Evolutionary conservation across 2,888 invertebrate species (phyloP), one percentile per base, ranked within the genome.

Genomic region (Notodonta dromedarius): DNA sequence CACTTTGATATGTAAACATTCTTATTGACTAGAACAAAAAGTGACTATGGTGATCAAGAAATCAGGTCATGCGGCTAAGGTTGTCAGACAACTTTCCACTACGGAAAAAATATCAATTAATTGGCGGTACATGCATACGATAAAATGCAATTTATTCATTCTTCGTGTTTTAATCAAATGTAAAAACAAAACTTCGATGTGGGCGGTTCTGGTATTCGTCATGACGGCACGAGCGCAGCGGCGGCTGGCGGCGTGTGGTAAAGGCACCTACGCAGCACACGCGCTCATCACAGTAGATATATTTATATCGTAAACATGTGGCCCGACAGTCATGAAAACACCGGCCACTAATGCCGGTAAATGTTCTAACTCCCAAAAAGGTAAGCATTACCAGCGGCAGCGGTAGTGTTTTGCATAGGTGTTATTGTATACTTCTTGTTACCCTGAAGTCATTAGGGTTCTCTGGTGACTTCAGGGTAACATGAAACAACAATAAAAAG

Each of bases 301-400:
- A 88, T 88, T 89, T 88, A 89, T 88, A 92, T 85, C 87, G 82
- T 88, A 86, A 91, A 89, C 91, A 91, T 89, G 90, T 91, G 91
- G 90, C 90, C 85, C 81, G 74, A 70, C 76, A 73, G 70, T 78
- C 77, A 75, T 79, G 77, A 76, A 82, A 79, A 80, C 73, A 76
- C 66, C 79, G 77, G 82, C 81, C 82, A 82, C 79, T 73, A 76
- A 75, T 78, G 70, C 75, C 77, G 77, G 79, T 84, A 79, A 81
- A 81, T 72, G 77, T 78, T 69, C 65, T 69, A 59, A 67, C 70
- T 66, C 62, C 67, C 60, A 66, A 63, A 70, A 68, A 68, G 73
- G 69, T 69, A 65, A 66, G 58, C 60, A 63, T 11, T 42, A 11
- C n/a, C n/a, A 9, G 46, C 46, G n/a, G 11, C 12, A 11, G 3